Percentiles rank a stretch among this genome's conserved stretches.
These are phyloP conservation scores for Trachythela sp. DNA, from an alignment of 64 coral and sea anemone genomes.

Conservation along the genomic window DNA sequence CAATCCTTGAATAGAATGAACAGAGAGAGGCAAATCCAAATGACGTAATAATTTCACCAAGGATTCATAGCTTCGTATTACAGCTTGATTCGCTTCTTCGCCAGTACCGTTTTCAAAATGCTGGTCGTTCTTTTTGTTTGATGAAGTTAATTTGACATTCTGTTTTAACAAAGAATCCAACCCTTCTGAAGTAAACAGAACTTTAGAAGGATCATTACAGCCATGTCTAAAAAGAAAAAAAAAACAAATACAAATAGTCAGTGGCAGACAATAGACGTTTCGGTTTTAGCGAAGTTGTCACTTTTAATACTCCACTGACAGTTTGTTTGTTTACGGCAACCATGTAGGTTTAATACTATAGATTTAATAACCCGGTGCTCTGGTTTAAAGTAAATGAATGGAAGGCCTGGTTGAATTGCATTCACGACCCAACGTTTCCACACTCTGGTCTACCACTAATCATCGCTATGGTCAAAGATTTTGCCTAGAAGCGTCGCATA, in stretches of 20 bases:
- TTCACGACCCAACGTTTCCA: too few species aligned
- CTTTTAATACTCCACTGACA: too few species aligned
- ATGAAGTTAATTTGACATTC: not conserved
- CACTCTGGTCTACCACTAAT: too few species aligned
- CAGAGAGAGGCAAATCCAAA: conserved; percentile 65
- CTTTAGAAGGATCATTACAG: conserved; percentile 34
- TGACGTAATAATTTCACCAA: conserved; percentile 78
- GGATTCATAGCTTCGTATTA: conserved; percentile 59
- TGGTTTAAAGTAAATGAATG: too few species aligned
- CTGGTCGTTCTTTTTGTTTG: not conserved
- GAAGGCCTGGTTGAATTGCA: too few species aligned
- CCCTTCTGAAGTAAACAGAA: conserved; percentile 62
- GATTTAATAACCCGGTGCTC: too few species aligned
- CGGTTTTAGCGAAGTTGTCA: too few species aligned
- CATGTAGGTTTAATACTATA: too few species aligned
- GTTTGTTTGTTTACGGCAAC: too few species aligned
- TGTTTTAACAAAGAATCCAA: conserved; percentile 64
- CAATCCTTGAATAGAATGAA: conserved; percentile 74
- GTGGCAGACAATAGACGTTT: too few species aligned
- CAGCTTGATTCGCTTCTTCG: conserved; percentile 55
- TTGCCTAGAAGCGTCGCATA: too few species aligned
- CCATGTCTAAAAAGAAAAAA: conserved; percentile 59
- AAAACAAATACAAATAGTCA: not conserved
- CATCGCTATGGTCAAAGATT: too few species aligned
- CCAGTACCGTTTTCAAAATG: conserved; percentile 36